Base-by-base conservation (phyloP, 2,888 invertebrate genomes). In the Spodoptera littoralis region DNA sequence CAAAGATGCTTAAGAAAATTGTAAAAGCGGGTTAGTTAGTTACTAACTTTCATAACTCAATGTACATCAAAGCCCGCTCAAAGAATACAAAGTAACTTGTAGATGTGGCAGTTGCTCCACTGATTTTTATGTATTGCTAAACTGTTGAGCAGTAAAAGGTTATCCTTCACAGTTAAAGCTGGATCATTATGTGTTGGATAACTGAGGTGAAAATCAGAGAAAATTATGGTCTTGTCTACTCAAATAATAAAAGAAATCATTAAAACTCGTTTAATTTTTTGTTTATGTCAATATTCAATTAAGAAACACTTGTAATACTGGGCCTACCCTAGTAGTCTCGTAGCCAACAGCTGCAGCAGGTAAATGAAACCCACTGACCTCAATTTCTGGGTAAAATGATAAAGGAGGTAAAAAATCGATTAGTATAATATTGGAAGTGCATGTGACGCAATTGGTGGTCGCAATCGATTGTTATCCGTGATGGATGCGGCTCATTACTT, bases 401-500 rank as follows among this genome's bases (percentile, higher is more conserved):
- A 12, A 55, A 42, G 36, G 30, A 54, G 44, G 50, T 54, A 62
- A 65, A 65, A 64, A 65, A 63, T 63, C 59, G 67, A 65, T 68
- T 70, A 70, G 63, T 67, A 36, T 6, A 8, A 36, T 36, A 71
- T 67, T 75, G 66, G 43, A 58, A 57, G 65, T 74, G 71, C 70
- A 71, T 68, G 63, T 75, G 79, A 77, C 69, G 82, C 80, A 80
- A 85, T 82, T 80, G 73, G 83, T 82, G 74, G 73, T 68, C 68
- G 83, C 80, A 77, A 88, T 88, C 85, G 92, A 91, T 90, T 86
- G 89, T 88, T 89, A 87, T 85, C 85, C 85, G 62, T 92, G 92
- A 93, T 91, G 90, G 90, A 93, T 93, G 89, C 85, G 70, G 65
- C 82, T 91, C 90, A 91, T 92, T 91, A 92, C 86, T 73, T 76